These are phyloP conservation scores for Drosophila flavopinicola DNA, from an alignment of 2,888 invertebrate species.

Conservation along the genomic window DNA sequence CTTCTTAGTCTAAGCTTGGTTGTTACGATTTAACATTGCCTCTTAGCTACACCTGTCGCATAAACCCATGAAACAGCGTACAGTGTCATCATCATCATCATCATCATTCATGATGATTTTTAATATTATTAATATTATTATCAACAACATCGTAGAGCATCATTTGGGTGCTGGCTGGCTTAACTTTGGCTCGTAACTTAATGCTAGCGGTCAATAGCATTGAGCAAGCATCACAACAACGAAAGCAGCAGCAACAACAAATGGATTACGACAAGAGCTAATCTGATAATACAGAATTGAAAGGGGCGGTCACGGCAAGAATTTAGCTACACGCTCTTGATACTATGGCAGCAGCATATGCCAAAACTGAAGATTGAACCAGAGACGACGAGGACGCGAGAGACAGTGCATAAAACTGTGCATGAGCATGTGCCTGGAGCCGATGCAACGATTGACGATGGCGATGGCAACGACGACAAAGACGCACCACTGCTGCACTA, in stretches of 20 bases:
- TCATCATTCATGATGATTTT: neutral
- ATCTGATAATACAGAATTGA: slow-evolving; percentile 82
- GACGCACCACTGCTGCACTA: slow-evolving; percentile 23
- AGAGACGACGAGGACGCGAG: no score
- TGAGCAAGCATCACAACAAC: slow-evolving; percentile 41
- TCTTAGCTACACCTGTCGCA: slow-evolving; percentile 47
- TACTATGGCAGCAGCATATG: slow-evolving; percentile 56
- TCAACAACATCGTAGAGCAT: slow-evolving; percentile 45
- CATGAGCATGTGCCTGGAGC: slow-evolving; percentile 20
- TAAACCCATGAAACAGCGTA: slow-evolving; percentile 15
- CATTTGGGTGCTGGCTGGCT: slow-evolving; percentile 27
- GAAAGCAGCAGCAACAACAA: slow-evolving; percentile 47
- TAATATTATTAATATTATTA: slow-evolving; percentile 39
- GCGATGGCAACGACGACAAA: slow-evolving; percentile 35
- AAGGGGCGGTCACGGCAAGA: slow-evolving; percentile 82
- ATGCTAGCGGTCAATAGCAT: slow-evolving; percentile 73
- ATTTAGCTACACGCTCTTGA: slow-evolving; percentile 74
- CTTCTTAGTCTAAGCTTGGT: slow-evolving; percentile 33
- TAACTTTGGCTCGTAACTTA: slow-evolving; percentile 61
- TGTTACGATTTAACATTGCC: slow-evolving; percentile 25
- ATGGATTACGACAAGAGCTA: slow-evolving; percentile 72
- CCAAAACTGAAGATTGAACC: slow-evolving; percentile 5
- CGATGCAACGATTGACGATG: slow-evolving; percentile 48
- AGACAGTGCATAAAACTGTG: slow-evolving; percentile 1
- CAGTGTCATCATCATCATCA: slow-evolving; percentile 23